Evolutionary conservation across 2,888 invertebrate genomes (phyloP), one percentile per base, ranked within the genome.

Genomic region (Acleris sparsana): DNA sequence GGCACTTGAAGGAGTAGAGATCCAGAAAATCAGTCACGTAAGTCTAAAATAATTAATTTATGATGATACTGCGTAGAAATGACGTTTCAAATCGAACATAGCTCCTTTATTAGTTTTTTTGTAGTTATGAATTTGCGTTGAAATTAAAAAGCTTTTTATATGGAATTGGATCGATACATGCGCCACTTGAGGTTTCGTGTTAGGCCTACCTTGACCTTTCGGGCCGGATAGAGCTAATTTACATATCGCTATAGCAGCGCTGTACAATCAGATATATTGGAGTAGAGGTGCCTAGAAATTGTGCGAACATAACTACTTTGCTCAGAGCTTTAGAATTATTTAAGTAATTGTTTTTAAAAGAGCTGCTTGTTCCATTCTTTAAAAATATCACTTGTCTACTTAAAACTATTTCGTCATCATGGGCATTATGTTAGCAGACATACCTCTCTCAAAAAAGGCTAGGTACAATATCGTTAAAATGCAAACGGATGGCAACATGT

Each of bases 191-290:
- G 65, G 55, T 56, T 63, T 56, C 65, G 60, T 65, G 65, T 22
- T 61, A 56, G 17, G 17, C 33, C 60, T 56, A 56, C 65, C 65
- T 65, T 65, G 65, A 65, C 65, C 65, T 65, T 65, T 65, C 20
- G 43, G 60, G 51, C 55, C 33, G 55, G 55, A 60, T 56, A 51
- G 20, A 22, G 49, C 51, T 65, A 51, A 61, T 61, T 65, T 65
- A 46, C 60, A 65, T 65, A 65, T 56, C 29, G 20, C 33, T 39
- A 53, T 62, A 53, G 20, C 46, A 49, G 49, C 57, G 46, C 20
- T 55, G 17, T 46, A 46, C 17, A 46, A 16, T 46, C 17, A 46
- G 16, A 46, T 46, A 46, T 17, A 46, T 46, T 16, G 46, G 17
- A 46, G 46, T 17, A n/a, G 46, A 46, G 17, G 6, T 17, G 46